phyloP scores from a whole-genome alignment of 2,113 vertebrate genomes.

The Cyanocitta stelleri region DNA sequence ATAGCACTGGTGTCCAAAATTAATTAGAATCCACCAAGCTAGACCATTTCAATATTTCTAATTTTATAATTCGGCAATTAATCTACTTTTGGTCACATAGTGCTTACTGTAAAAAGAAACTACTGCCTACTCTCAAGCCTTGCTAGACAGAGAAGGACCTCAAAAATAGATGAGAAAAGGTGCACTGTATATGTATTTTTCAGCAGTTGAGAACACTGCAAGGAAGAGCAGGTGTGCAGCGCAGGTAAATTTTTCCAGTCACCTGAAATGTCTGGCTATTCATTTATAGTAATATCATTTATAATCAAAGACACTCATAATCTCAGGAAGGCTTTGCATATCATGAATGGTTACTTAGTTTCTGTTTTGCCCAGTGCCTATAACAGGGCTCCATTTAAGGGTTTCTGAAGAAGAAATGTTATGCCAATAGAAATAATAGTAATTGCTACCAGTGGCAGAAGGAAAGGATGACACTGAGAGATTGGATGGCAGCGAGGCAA shows the following conservation, averaged over 20 bases:
- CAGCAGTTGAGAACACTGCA: background rate
- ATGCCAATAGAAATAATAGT: background rate
- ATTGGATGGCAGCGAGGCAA: background rate
- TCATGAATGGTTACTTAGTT: background rate
- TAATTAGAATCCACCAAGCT: conserved; percentile 35
- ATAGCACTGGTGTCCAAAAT: background rate
- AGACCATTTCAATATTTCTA: conserved; percentile 12
- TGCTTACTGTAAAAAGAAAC: conserved; percentile 20
- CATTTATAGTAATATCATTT: background rate
- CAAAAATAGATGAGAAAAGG: background rate
- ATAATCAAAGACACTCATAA: background rate
- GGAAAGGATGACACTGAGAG: background rate
- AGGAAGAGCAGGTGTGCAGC: background rate
- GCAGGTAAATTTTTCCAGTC: background rate
- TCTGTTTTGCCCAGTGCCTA: background rate
- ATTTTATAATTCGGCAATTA: conserved; percentile 55
- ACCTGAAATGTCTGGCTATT: background rate
- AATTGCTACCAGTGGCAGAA: background rate
- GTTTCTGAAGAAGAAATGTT: background rate
- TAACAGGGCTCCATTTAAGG: background rate
- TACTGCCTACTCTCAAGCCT: background rate
- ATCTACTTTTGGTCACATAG: background rate
- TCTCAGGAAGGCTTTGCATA: background rate
- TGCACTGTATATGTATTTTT: background rate
- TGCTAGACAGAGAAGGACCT: background rate